These are phyloP conservation scores for Oriolus oriolus DNA, from an alignment of 2,113 vertebrate genomes.

Conservation along the genomic window DNA sequence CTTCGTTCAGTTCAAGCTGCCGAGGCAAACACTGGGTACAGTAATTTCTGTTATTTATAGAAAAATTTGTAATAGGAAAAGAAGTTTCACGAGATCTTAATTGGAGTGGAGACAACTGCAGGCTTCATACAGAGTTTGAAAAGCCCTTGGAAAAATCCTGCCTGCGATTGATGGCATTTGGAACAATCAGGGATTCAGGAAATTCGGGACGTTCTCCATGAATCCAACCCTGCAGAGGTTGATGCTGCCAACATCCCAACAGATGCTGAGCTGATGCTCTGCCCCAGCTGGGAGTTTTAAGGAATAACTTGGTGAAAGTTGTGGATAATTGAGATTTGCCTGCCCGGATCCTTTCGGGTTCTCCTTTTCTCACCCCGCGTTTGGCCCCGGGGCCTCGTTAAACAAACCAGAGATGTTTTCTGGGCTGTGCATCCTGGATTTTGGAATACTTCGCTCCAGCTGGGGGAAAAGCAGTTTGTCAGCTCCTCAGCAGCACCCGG, in stretches of 20 bases:
- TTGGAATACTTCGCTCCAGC: background rate
- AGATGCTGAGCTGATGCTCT: background rate
- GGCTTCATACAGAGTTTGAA: background rate
- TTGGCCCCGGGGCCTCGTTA: background rate
- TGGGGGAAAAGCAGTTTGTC: background rate
- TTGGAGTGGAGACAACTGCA: background rate
- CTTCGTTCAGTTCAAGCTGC: background rate
- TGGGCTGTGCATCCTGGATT: background rate
- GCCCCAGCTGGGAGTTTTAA: background rate
- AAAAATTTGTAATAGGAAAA: background rate
- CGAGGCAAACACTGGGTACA: background rate
- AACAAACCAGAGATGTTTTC: background rate
- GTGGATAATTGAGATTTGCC: background rate
- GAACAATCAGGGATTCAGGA: background rate
- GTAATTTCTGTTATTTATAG: slow-evolving; percentile 1
- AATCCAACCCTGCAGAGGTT: background rate
- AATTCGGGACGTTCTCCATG: background rate
- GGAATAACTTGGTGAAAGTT: background rate
- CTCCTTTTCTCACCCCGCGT: background rate
- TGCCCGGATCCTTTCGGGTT: background rate
- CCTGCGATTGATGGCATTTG: background rate
- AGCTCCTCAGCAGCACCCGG: background rate
- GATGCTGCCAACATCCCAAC: background rate
- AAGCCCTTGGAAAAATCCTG: background rate
- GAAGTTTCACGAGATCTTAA: background rate